Conservation (phyloP, 2,888 invertebrate species). For the Eutolmus rufibarbis region DNA sequence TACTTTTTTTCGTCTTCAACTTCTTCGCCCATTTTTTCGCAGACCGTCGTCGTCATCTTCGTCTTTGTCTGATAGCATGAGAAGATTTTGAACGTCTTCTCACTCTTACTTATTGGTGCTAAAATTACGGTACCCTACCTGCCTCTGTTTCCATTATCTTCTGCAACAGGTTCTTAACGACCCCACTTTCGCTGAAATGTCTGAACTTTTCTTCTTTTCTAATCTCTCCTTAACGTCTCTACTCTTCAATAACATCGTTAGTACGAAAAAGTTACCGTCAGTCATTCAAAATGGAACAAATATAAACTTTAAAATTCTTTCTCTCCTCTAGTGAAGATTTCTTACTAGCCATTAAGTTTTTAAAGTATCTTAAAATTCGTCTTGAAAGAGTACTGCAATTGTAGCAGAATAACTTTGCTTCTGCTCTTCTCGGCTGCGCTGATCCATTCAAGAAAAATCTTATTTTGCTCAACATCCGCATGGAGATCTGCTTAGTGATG, state of each 20-base stretch:
- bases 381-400: background rate
- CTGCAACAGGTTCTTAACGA: background rate
- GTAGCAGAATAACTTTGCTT: background rate
- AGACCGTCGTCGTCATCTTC: background rate
- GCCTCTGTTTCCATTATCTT: background rate
- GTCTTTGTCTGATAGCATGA: background rate
- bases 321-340: background rate
- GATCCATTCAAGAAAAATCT: background rate
- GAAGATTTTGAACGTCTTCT: background rate
- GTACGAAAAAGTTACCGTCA: background rate
- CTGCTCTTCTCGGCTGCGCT: background rate
- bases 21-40: background rate
- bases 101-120: background rate
- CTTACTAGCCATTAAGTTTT: background rate
- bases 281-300: background rate
- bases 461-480: background rate
- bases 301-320: background rate
- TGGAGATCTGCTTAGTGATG: background rate
- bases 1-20: background rate
- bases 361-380: background rate
- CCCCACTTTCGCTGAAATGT: slow-evolving; percentile 2
- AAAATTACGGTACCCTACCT: background rate
- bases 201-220: background rate
- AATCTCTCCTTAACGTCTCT: background rate
- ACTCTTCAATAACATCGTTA: background rate